A percentile compares a stretch with the other conserved stretches of the same genome.
Conservation (phyloP, 2,797 vertebrate species). For the Alfaro cultratus region DNA sequence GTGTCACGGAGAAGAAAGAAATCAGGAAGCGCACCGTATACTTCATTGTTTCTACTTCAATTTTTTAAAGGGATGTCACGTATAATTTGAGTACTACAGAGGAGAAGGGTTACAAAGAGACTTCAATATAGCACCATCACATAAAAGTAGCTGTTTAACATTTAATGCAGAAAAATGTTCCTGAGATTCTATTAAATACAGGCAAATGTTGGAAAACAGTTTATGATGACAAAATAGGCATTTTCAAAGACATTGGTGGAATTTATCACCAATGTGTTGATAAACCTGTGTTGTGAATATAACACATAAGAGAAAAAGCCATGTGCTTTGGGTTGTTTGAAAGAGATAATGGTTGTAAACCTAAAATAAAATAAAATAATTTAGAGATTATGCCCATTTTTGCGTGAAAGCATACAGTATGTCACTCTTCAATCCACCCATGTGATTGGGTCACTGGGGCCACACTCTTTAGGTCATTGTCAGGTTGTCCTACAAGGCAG, state of each 20-base stretch:
- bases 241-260: conserved; percentile 4
- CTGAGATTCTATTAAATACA: conserved; percentile 8
- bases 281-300: background rate
- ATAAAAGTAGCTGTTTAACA: conserved; percentile 17
- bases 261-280: background rate
- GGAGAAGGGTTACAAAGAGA: conserved; percentile 32
- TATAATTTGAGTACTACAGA: conserved; percentile 17
- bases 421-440: background rate
- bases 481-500: background rate
- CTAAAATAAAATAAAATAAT: background rate
- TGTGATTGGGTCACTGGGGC: background rate
- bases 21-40: conserved; percentile 11
- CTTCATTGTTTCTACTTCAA: conserved; percentile 25
- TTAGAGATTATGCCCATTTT: background rate
- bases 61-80: conserved; percentile 18
- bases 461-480: background rate
- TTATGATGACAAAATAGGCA: background rate
- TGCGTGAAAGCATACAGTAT: background rate
- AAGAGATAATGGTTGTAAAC: background rate
- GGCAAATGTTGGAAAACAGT: background rate
- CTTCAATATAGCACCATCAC: conserved; percentile 9
- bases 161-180: conserved; percentile 7
- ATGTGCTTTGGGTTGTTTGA: background rate
- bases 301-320: background rate
- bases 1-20: conserved; percentile 40